Conservation (phyloP, 2,888 invertebrate species). For the Cryptophagus acutangulus region DNA sequence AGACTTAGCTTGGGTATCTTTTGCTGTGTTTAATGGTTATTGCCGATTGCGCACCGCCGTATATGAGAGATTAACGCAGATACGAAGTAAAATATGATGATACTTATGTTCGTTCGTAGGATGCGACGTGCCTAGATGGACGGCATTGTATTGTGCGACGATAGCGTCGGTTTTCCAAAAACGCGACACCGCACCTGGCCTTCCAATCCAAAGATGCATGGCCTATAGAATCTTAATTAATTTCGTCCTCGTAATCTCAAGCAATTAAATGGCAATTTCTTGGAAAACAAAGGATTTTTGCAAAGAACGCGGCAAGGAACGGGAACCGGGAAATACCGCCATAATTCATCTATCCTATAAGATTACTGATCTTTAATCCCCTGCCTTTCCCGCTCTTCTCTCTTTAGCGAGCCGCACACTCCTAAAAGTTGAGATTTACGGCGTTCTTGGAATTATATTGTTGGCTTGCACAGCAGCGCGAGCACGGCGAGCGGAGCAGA, state of each 20-base stretch:
- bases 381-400: constrained; percentile 55
- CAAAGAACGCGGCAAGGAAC: constrained; percentile 37
- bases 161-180: constrained; percentile 14
- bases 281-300: constrained; percentile 50
- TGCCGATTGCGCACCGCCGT: constrained; percentile 41
- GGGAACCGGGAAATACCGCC: constrained; percentile 51
- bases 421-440: constrained; percentile 71
- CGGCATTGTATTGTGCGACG: constrained; percentile 2
- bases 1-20: constrained; percentile 43
- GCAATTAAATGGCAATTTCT: constrained; percentile 50
- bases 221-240: constrained; percentile 51
- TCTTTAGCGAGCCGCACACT: constrained; percentile 47
- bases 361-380: constrained; percentile 75
- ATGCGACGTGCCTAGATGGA: constrained; percentile 12
- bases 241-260: constrained; percentile 47
- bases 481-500: constrained; percentile 31
- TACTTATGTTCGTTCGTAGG: constrained; percentile 28
- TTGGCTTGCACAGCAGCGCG: constrained; percentile 50
- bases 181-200: constrained; percentile 41
- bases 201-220: constrained; percentile 47
- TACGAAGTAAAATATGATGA: constrained; percentile 42
- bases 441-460: constrained; percentile 61
- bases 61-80: constrained; percentile 44
- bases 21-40: constrained; percentile 46
- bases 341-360: constrained; percentile 67